A percentile compares a stretch with the other conserved stretches of the same genome.
phyloP scores from a whole-genome alignment of 2,797 vertebrate species.

The Gouania willdenowi region DNA sequence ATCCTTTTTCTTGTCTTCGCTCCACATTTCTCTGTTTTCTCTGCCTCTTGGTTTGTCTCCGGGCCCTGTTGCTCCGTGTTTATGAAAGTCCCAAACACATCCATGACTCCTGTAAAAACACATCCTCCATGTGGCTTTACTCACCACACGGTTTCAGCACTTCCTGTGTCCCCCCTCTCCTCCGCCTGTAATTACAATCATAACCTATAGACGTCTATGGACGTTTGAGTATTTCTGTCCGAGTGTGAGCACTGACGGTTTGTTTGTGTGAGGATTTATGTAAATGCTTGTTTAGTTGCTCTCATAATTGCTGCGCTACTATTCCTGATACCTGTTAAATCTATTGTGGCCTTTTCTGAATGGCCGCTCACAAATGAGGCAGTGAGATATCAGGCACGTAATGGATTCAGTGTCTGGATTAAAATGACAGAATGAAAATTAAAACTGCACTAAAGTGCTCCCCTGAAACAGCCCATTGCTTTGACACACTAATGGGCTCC shows the following conservation, averaged over 20 bases:
- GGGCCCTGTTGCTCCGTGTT: constrained; percentile 55
- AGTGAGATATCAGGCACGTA: constrained; percentile 23
- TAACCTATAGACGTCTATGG: constrained; percentile 58
- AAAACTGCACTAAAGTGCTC: constrained; percentile 22
- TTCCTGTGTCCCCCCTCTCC: constrained; percentile 54
- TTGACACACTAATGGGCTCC: constrained; percentile 15
- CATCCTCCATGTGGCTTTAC: constrained; percentile 60
- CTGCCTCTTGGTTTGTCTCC: constrained; percentile 45
- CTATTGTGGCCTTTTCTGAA: constrained; percentile 18
- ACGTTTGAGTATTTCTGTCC: constrained; percentile 47
- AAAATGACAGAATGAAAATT: constrained; percentile 29
- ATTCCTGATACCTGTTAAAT: constrained; percentile 52
- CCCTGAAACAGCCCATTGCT: constrained; percentile 27
- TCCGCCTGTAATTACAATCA: constrained; percentile 69
- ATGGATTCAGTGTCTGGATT: constrained; percentile 32
- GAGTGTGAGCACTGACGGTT: not conserved
- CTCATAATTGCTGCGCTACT: constrained; percentile 38
- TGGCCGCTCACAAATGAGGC: constrained; percentile 4
- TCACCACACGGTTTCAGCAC: constrained; percentile 36
- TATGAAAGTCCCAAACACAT: constrained; percentile 45
- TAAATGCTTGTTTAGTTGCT: constrained; percentile 48
- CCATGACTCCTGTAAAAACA: constrained; percentile 61
- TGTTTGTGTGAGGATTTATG: constrained; percentile 40
- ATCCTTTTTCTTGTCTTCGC: constrained; percentile 9
- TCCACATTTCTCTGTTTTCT: constrained; percentile 33